Evolutionary conservation across 1,140 invertebrate species (phyloP).

Genomic region (Globodera rostochiensis): DNA sequence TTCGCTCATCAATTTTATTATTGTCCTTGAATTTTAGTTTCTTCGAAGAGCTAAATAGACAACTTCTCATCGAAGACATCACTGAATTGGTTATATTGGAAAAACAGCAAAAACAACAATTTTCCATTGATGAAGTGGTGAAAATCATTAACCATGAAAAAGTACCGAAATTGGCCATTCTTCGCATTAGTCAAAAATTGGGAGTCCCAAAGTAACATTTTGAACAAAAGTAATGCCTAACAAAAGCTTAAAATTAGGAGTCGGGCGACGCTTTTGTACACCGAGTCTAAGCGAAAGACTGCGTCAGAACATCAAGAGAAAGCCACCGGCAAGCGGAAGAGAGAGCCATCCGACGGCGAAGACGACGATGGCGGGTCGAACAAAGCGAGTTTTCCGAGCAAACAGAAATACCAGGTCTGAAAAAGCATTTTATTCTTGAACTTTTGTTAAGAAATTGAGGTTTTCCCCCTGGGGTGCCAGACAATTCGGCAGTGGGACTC

Average conservation of each 20-base stretch:
- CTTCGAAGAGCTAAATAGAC: not conserved
- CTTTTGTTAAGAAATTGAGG: no score
- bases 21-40: not conserved
- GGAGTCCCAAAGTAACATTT: not conserved
- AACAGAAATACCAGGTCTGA: slow-evolving; percentile 1
- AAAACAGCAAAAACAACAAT: not conserved
- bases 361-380: not conserved
- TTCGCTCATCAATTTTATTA: no score
- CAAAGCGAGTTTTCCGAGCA: not conserved
- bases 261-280: not conserved
- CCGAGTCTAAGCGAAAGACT: not conserved
- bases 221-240: not conserved
- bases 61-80: not conserved
- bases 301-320: not conserved
- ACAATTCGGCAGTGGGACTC: no score
- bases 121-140: not conserved
- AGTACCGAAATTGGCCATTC: not conserved
- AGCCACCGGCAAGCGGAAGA: not conserved
- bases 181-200: not conserved
- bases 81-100: not conserved
- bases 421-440: no score
- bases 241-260: not conserved
- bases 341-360: slow-evolving; percentile 9
- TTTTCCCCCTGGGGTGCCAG: no score
- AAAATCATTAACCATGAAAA: not conserved